These are phyloP conservation scores for Silurus lanzhouensis DNA, from an alignment of 2,797 vertebrate species.

Conservation along the genomic window DNA sequence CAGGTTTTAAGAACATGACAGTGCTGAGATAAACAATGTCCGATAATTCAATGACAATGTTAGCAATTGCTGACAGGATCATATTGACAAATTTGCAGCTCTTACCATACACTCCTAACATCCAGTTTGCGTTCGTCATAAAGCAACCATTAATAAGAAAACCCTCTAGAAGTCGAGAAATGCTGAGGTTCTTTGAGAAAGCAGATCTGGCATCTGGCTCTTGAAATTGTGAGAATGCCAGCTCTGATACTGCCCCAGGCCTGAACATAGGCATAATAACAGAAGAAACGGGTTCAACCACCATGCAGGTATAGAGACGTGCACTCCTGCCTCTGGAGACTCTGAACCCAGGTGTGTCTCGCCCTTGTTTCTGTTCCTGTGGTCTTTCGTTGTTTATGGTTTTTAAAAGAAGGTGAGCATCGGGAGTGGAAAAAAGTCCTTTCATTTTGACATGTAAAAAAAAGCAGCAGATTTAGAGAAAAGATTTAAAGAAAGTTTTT, in stretches of 20 bases:
- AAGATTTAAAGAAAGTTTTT: not conserved
- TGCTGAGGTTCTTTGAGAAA: slow-evolving; percentile 60
- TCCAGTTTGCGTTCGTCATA: slow-evolving; percentile 78
- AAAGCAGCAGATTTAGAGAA: not conserved
- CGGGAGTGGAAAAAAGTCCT: not conserved
- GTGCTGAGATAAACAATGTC: not conserved
- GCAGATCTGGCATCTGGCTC: not conserved
- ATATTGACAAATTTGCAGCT: not conserved
- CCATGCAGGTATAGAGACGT: slow-evolving; percentile 56
- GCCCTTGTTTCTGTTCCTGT: not conserved
- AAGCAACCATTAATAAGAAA: slow-evolving; percentile 84
- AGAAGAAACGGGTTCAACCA: slow-evolving; percentile 56
- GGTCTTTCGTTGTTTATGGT: not conserved
- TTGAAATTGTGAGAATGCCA: slow-evolving; percentile 5
- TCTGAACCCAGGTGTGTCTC: not conserved
- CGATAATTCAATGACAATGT: not conserved
- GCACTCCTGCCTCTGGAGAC: slow-evolving; percentile 56
- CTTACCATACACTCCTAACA: slow-evolving; percentile 87
- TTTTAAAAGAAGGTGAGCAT: not conserved
- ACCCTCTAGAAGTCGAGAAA: slow-evolving; percentile 74
- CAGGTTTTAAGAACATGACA: not conserved
- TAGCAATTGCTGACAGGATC: not conserved
- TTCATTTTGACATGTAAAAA: not conserved
- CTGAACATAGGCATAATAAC: slow-evolving; percentile 54
- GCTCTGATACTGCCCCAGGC: not conserved